Conservation (phyloP, 2,888 invertebrate genomes). For the Cordilura impudica region DNA sequence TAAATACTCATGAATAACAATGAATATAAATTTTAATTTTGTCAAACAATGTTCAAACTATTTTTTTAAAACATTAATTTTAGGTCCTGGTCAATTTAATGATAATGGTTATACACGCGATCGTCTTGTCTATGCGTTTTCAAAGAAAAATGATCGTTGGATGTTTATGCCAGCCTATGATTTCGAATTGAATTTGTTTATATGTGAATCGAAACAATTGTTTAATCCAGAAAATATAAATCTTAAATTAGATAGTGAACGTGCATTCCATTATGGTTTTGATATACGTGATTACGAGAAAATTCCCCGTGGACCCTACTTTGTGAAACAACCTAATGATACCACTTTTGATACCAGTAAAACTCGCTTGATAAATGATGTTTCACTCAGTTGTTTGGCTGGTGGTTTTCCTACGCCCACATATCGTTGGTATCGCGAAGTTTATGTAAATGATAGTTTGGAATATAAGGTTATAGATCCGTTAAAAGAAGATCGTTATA, state of each 20-base stretch:
- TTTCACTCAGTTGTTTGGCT: slow-evolving; percentile 88
- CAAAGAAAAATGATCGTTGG: slow-evolving; percentile 86
- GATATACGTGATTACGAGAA: slow-evolving; percentile 88
- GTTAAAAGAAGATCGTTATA: slow-evolving; percentile 85
- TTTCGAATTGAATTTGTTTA: slow-evolving; percentile 86
- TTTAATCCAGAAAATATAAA: slow-evolving; percentile 82
- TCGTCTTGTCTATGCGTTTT: slow-evolving; percentile 88
- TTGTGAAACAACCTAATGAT: slow-evolving; percentile 89
- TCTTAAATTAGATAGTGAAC: slow-evolving; percentile 85
- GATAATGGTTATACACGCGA: slow-evolving; percentile 81
- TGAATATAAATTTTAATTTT: no score
- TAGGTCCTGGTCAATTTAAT: slow-evolving; percentile 70
- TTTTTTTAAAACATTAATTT: not conserved
- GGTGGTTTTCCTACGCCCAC: slow-evolving; percentile 93
- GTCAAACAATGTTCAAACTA: no score
- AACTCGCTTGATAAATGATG: slow-evolving; percentile 84
- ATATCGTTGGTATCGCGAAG: slow-evolving; percentile 94
- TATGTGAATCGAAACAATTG: slow-evolving; percentile 84
- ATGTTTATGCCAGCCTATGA: slow-evolving; percentile 90
- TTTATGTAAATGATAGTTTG: slow-evolving; percentile 88
- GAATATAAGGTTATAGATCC: slow-evolving; percentile 88
- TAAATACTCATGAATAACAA: no score
- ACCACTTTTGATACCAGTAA: slow-evolving; percentile 90
- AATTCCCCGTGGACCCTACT: slow-evolving; percentile 92
- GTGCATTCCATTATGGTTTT: slow-evolving; percentile 91